phyloP scores from a whole-genome alignment of 2,888 invertebrate genomes.

The Chalcis sispes region DNA sequence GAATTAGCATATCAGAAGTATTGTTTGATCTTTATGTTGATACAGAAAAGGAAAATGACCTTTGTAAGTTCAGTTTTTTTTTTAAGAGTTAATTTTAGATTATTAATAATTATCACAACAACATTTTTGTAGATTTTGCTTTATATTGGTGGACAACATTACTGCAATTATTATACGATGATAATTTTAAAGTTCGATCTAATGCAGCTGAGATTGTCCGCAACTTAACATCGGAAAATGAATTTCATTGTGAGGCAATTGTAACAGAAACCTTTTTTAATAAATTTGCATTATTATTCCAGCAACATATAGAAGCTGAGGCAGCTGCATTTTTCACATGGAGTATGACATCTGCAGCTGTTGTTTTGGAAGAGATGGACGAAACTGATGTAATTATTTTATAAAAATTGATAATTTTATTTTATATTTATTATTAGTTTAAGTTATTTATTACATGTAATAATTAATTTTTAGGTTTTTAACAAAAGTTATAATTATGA shows the following conservation, averaged over 20 bases:
- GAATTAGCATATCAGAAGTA: slow-evolving; percentile 67
- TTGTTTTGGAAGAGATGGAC: slow-evolving; percentile 70
- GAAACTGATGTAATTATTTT: slow-evolving; percentile 67
- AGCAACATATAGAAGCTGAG: slow-evolving; percentile 57
- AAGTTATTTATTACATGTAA: no score
- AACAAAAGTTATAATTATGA: slow-evolving; percentile 70
- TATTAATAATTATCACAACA: slow-evolving; percentile 14
- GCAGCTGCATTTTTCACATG: slow-evolving; percentile 69
- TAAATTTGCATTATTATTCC: slow-evolving; percentile 61
- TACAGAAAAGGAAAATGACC: slow-evolving; percentile 36
- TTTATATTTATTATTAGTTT: neutral
- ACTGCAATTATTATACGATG: slow-evolving; percentile 69
- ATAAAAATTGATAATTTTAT: slow-evolving; percentile 26
- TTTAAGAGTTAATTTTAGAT: neutral
- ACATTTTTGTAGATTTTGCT: slow-evolving; percentile 43
- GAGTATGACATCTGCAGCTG: slow-evolving; percentile 66
- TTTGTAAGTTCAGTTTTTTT: slow-evolving; percentile 57
- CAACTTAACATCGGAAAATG: slow-evolving; percentile 56
- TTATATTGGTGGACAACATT: slow-evolving; percentile 72
- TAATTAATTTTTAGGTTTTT: slow-evolving; percentile 65
- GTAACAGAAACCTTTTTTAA: slow-evolving; percentile 64
- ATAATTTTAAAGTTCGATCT: slow-evolving; percentile 65
- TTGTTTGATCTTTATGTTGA: slow-evolving; percentile 62
- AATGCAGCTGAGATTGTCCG: slow-evolving; percentile 63
- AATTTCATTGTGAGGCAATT: slow-evolving; percentile 59